phyloP scores from a whole-genome alignment of 2,888 invertebrate species.

The Parasteatoda lunata region DNA sequence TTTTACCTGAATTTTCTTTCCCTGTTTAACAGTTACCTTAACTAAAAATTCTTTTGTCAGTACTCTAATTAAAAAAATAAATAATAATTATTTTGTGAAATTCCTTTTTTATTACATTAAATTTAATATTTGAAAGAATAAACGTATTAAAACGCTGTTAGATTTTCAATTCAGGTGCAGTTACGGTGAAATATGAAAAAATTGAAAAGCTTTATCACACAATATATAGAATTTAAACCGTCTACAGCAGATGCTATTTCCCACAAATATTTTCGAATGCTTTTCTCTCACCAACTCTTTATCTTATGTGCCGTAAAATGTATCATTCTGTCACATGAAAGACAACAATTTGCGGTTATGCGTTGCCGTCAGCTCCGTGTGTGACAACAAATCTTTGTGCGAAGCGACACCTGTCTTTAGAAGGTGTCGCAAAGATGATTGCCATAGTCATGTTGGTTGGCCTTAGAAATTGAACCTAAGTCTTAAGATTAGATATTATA shows the following conservation, averaged over 20 bases:
- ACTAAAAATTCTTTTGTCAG: too few relatives aligned
- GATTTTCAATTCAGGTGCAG: too few relatives aligned
- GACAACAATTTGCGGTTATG: background rate
- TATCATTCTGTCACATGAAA: background rate
- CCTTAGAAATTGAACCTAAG: background rate
- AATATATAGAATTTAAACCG: background rate
- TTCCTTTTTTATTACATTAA: too few relatives aligned
- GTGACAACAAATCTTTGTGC: background rate
- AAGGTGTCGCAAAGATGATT: background rate
- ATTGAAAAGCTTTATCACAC: background rate
- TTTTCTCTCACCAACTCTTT: background rate
- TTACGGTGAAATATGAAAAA: background rate
- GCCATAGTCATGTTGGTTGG: background rate
- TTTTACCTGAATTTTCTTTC: too few relatives aligned
- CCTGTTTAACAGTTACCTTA: too few relatives aligned
- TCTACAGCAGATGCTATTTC: constrained; percentile 1
- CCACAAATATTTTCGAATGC: background rate
- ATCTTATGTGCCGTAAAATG: background rate
- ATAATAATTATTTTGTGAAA: too few relatives aligned
- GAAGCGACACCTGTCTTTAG: background rate
- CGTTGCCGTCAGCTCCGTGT: background rate
- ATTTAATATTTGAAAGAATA: too few relatives aligned
- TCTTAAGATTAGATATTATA: too few relatives aligned
- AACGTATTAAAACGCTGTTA: too few relatives aligned
- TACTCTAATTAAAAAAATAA: too few relatives aligned